These are phyloP conservation scores for Seriola dumerili DNA, from an alignment of 2,113 vertebrate species.

Conservation along the genomic window DNA sequence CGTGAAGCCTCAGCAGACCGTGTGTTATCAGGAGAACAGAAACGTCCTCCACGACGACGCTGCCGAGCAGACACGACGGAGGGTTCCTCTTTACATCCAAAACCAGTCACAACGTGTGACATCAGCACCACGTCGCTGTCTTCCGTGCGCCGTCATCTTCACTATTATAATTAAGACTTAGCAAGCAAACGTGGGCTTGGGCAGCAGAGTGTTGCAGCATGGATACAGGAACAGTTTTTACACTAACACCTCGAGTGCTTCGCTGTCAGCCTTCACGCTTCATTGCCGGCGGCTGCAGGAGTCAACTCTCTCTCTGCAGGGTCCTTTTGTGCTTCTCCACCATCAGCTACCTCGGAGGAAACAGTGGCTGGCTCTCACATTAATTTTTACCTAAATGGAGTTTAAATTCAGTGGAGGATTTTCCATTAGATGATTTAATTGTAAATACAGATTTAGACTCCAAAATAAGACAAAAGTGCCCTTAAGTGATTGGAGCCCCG, in stretches of 20 bases:
- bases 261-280: conserved; percentile 57
- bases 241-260: conserved; percentile 43
- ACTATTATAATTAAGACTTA: conserved; percentile 35
- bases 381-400: conserved; percentile 13
- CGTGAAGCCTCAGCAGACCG: not conserved
- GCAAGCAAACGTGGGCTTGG: conserved; percentile 21
- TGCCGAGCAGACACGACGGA: not conserved
- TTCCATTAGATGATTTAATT: conserved; percentile 30
- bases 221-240: conserved; percentile 44
- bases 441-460: conserved; percentile 28
- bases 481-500: conserved; percentile 24
- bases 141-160: conserved; percentile 25
- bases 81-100: not conserved
- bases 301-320: conserved; percentile 60
- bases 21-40: conserved; percentile 18
- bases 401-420: conserved; percentile 31
- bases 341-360: conserved; percentile 27
- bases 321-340: conserved; percentile 49
- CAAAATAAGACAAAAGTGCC: conserved; percentile 15
- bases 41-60: not conserved
- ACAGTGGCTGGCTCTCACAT: conserved; percentile 5
- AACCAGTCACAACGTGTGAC: not conserved
- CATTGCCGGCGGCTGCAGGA: conserved; percentile 58
- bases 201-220: conserved; percentile 24
- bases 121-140: conserved; percentile 8